These are phyloP conservation scores for Oscheius sp. DNA, from an alignment of 2,888 invertebrate species.

Conservation along the genomic window DNA sequence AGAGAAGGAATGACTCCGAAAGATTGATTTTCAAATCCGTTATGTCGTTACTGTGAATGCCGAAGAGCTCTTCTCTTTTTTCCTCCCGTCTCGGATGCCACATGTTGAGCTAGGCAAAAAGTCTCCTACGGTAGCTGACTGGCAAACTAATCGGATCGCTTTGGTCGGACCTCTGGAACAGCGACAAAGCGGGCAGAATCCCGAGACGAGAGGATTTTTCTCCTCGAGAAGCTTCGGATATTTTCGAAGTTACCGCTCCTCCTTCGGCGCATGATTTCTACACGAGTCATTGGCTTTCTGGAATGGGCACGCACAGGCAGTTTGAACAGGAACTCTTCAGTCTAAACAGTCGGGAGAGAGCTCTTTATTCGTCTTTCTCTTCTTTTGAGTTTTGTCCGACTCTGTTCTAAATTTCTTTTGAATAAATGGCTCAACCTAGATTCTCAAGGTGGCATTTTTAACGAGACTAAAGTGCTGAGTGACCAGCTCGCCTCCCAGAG, in stretches of 20 bases:
- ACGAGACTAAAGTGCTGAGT: neutral
- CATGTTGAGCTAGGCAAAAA: slow-evolving; percentile 16
- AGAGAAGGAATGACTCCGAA: neutral
- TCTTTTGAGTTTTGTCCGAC: too few species aligned
- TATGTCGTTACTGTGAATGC: neutral
- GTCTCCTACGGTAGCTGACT: slow-evolving; percentile 12
- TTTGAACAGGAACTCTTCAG: slow-evolving; percentile 20
- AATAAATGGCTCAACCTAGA: too few species aligned
- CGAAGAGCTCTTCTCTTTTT: neutral
- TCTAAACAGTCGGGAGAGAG: neutral
- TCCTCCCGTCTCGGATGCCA: slow-evolving; percentile 10
- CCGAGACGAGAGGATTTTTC: slow-evolving; percentile 9
- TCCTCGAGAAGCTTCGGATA: neutral
- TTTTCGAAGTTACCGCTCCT: neutral
- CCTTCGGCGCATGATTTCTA: slow-evolving; percentile 19
- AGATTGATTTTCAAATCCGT: neutral
- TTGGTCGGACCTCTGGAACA: slow-evolving; percentile 23
- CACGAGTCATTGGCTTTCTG: slow-evolving; percentile 18
- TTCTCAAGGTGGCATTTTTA: too few species aligned
- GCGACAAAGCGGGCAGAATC: neutral
- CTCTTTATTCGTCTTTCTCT: neutral
- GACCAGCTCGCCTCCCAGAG: neutral
- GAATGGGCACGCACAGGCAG: slow-evolving; percentile 20
- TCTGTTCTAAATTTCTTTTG: too few species aligned
- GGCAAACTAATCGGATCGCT: slow-evolving; percentile 23